Evolutionary conservation across 2,113 vertebrate genomes (phyloP).

Genomic region (Myocastor coypus): DNA sequence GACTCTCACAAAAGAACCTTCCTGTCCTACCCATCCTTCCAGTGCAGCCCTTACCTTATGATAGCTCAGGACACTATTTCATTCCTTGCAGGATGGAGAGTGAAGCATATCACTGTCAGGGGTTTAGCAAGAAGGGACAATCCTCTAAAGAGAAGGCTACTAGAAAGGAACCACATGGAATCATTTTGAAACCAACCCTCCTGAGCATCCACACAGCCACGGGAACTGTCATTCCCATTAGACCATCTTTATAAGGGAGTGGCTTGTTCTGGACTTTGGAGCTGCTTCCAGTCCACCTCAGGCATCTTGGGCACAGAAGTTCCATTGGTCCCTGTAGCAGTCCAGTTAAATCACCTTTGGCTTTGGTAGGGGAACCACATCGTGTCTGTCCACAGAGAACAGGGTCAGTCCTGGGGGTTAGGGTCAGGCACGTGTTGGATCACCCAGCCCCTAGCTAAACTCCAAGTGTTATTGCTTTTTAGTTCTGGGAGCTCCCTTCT

Average conservation of each 20-base stretch:
- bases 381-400: not conserved
- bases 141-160: not conserved
- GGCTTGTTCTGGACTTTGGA: slow-evolving; percentile 1
- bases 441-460: not conserved
- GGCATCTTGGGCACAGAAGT: not conserved
- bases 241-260: not conserved
- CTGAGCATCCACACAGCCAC: not conserved
- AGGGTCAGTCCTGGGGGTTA: not conserved
- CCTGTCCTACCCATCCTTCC: not conserved
- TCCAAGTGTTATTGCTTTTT: slow-evolving; percentile 27
- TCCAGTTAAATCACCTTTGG: not conserved
- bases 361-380: not conserved
- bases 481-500: slow-evolving; percentile 45
- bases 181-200: not conserved
- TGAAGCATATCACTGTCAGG: not conserved
- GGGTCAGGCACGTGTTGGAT: not conserved
- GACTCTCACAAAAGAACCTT: not conserved
- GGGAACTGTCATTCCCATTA: not conserved
- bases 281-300: not conserved
- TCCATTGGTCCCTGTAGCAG: not conserved
- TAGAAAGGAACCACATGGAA: not conserved
- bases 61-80: not conserved
- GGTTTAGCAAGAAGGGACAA: not conserved
- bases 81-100: not conserved
- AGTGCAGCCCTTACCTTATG: not conserved